These are phyloP conservation scores for Carpatolechia fugitivella DNA, from an alignment of 2,888 invertebrate genomes.

Conservation along the genomic window DNA sequence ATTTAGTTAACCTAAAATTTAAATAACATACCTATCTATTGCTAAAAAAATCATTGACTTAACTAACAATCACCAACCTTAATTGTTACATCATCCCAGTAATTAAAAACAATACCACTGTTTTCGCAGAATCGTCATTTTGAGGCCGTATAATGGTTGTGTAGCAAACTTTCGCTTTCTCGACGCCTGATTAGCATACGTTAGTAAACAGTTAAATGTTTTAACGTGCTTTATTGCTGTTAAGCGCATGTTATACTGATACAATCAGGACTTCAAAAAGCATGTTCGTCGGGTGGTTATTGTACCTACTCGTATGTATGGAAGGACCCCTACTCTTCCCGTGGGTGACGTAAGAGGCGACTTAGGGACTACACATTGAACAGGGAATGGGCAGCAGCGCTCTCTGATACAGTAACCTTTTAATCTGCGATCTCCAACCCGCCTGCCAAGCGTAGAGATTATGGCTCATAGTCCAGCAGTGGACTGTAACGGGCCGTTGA, in stretches of 20 bases:
- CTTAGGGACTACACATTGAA: too few relatives aligned
- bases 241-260: neutral
- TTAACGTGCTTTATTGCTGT: neutral
- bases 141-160: slow-evolving; percentile 8
- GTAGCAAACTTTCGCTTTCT: slow-evolving; percentile 42
- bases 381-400: too few relatives aligned
- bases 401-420: too few relatives aligned
- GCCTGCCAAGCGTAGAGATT: too few relatives aligned
- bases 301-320: too few relatives aligned
- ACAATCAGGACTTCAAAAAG: slow-evolving; percentile 33
- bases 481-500: too few relatives aligned
- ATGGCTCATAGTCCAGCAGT: too few relatives aligned
- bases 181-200: slow-evolving; percentile 42
- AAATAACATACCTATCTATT: neutral
- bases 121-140: slow-evolving; percentile 20
- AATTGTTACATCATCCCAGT: slow-evolving; percentile 1
- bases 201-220: slow-evolving; percentile 34
- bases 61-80: neutral
- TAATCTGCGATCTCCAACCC: too few relatives aligned
- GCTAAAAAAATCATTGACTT: neutral
- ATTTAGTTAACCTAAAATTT: neutral
- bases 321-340: too few relatives aligned
- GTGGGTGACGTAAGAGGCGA: too few relatives aligned
- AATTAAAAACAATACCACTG: slow-evolving; percentile 4
- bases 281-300: too few relatives aligned